Evolutionary conservation across 2,797 vertebrate species (phyloP).

Genomic region (Amblyraja radiata): DNA sequence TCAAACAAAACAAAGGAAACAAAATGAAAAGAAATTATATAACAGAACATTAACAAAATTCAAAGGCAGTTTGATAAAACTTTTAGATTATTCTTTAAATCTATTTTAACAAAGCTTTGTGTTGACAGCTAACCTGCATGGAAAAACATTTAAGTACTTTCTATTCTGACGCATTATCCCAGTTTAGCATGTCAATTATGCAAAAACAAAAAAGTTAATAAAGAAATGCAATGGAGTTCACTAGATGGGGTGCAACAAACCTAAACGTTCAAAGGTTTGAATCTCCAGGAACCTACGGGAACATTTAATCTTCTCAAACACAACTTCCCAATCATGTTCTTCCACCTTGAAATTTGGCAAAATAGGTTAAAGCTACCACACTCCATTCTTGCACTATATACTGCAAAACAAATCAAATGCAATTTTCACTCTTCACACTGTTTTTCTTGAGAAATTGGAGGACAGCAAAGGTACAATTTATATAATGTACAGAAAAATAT

Average conservation of each 20-base stretch:
- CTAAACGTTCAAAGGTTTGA: constrained; percentile 67
- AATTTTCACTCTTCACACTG: background rate
- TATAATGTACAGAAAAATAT: background rate
- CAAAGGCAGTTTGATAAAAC: constrained; percentile 81
- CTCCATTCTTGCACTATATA: constrained; percentile 6
- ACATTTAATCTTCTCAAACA: background rate
- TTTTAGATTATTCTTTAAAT: constrained; percentile 69
- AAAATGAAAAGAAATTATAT: constrained; percentile 74
- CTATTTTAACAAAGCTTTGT: constrained; percentile 63
- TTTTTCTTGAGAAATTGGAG: background rate
- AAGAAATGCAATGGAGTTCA: constrained; percentile 56
- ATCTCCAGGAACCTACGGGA: background rate
- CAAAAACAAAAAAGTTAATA: constrained; percentile 60
- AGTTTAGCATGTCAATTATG: constrained; percentile 61
- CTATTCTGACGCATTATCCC: constrained; percentile 54
- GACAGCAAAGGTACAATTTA: background rate
- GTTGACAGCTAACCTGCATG: constrained; percentile 66
- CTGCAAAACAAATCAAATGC: constrained; percentile 1
- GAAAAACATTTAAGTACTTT: constrained; percentile 57
- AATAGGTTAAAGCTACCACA: background rate
- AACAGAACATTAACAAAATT: constrained; percentile 68
- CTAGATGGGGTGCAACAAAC: constrained; percentile 65
- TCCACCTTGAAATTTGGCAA: constrained; percentile 40
- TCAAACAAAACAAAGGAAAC: constrained; percentile 67
- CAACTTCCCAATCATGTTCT: constrained; percentile 40